Conservation (phyloP, 2,888 invertebrate genomes). For the Hymenopus coronatus region DNA sequence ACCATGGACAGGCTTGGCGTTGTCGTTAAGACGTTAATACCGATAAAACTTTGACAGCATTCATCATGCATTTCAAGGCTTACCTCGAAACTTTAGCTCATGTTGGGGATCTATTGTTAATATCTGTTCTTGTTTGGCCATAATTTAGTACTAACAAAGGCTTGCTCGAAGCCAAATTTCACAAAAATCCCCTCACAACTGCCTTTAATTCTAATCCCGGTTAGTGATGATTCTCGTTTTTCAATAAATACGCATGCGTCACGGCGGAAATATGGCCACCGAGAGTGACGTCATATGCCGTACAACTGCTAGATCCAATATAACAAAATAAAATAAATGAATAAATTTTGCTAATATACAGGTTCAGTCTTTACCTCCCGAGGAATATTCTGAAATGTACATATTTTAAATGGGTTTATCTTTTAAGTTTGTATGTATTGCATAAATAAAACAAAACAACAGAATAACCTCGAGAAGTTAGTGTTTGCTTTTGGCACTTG, state of each 20-base stretch:
- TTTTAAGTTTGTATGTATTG: too few relatives aligned
- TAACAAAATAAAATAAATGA: slow-evolving; percentile 12
- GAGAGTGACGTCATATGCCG: slow-evolving; percentile 24
- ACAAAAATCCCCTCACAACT: slow-evolving; percentile 34
- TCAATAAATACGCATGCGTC: slow-evolving; percentile 39
- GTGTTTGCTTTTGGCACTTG: too few relatives aligned
- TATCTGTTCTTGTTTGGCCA: slow-evolving; percentile 74
- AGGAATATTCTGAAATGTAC: too few relatives aligned
- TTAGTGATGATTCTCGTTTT: slow-evolving; percentile 35
- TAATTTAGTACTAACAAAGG: slow-evolving; percentile 44
- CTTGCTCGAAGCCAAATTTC: slow-evolving; percentile 31
- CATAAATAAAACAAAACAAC: too few relatives aligned
- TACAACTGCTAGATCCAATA: slow-evolving; percentile 19
- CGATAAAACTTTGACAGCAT: background rate
- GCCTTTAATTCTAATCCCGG: slow-evolving; percentile 38
- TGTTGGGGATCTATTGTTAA: slow-evolving; percentile 83
- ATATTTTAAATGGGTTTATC: too few relatives aligned
- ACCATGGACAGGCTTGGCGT: slow-evolving; percentile 8
- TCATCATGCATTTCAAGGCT: slow-evolving; percentile 38
- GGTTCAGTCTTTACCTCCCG: too few relatives aligned
- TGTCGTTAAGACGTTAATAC: slow-evolving; percentile 12
- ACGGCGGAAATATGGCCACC: slow-evolving; percentile 37
- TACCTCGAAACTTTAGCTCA: slow-evolving; percentile 89
- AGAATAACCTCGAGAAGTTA: too few relatives aligned
- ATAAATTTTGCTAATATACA: background rate